Evolutionary conservation across 1,140 invertebrate genomes (phyloP), one percentile per base, ranked within the genome.

Genomic region (Zophobas atratus): DNA sequence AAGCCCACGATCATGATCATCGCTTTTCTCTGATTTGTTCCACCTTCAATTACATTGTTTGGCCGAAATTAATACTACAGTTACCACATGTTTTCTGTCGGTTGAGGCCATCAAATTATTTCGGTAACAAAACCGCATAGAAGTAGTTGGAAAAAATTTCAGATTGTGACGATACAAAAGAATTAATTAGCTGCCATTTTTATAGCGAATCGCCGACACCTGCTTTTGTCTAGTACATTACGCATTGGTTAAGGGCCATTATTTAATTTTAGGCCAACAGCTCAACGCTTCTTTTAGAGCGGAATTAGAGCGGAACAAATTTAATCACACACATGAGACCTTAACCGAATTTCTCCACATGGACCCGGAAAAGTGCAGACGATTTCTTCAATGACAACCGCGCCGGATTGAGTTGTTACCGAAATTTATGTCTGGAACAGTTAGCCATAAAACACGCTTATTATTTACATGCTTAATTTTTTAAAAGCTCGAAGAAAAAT

Each of bases 341-440:
- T 67, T 67, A 67, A 67, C 60, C 60, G 60, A 67, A 67, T 67
- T 67, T 67, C 60, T 67, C 39, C 33, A 67, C 41, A 33, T 20
- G n/a, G n/a, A 51, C 36, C 60, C 39, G 60, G 60, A 46, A 67
- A 57, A 67, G n/a, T 67, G 43, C 60, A 43, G 6, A 41, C 20
- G 20, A 20, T 20, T 20, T 20, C 20, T 20, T 20, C 20, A 20
- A 20, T 20, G 20, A 20, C 20, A 20, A 20, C 20, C 20, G 20
- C 20, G 20, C 20, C 20, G 20, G 20, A 20, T 20, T 20, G 20
- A 20, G 20, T 20, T 46, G 43, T 46, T 46, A 46, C 3, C 43
- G 43, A 3, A 46, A 46, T 8, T 8, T 3, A 3, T 4, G 3
- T 46, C 6, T 46, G 0, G 2, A 51, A 51, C 49, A 51, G 43